Conservation (phyloP, 2,888 invertebrate genomes). For the Sminthurides aquaticus region DNA sequence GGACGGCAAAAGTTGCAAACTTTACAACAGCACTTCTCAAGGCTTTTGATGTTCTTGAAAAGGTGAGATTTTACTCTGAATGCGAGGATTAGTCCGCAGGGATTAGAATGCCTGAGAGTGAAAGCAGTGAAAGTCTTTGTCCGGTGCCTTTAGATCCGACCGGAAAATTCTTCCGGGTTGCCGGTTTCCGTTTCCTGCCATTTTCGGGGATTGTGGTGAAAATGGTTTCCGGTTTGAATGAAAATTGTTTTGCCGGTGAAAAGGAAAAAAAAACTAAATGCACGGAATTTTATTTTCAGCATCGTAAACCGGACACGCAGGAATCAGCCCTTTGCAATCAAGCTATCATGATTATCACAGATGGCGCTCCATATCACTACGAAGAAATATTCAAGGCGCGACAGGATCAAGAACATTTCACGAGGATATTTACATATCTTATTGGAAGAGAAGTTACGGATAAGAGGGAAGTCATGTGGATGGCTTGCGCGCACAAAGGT, state of each 20-base stretch:
- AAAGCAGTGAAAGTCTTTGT: too few species aligned
- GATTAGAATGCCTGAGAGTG: too few species aligned
- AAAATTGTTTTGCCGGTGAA: too few species aligned
- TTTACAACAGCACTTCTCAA: slow-evolving; percentile 69
- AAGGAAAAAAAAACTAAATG: too few species aligned
- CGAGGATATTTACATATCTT: slow-evolving; percentile 94
- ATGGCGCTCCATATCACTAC: slow-evolving; percentile 91
- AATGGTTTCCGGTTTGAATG: too few species aligned
- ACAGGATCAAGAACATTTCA: slow-evolving; percentile 59
- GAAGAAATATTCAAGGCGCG: slow-evolving; percentile 73
- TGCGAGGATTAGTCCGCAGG: too few species aligned
- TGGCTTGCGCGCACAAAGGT: slow-evolving; percentile 98
- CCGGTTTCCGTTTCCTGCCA: too few species aligned
- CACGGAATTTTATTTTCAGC: too few species aligned
- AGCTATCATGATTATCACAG: slow-evolving; percentile 98
- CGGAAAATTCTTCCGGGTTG: too few species aligned
- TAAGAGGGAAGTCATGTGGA: slow-evolving; percentile 88
- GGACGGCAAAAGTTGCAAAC: slow-evolving; percentile 73
- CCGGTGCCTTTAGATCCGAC: too few species aligned
- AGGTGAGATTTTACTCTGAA: slow-evolving; percentile 56
- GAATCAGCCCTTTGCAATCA: slow-evolving; percentile 79
- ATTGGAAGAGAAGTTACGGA: slow-evolving; percentile 94
- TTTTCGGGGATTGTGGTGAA: too few species aligned
- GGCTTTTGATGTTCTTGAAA: slow-evolving; percentile 73
- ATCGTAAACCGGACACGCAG: slow-evolving; percentile 15